Evolutionary conservation across 2,888 invertebrate species (phyloP).

Genomic region (Spisula subtruncata): DNA sequence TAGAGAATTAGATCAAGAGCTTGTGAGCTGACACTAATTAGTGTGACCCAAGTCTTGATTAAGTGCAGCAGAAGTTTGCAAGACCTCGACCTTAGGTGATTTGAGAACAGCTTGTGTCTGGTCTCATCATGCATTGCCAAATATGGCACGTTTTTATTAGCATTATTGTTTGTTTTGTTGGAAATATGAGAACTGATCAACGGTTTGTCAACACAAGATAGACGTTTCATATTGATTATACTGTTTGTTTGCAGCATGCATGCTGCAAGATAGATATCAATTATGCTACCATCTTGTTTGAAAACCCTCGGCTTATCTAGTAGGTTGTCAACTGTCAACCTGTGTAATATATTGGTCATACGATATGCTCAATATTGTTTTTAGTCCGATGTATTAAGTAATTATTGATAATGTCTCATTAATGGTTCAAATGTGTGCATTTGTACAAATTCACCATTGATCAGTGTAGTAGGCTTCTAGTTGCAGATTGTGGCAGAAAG

Average conservation of each 20-base stretch:
- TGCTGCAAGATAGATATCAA: not conserved
- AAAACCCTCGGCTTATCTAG: not conserved
- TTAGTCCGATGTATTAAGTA: not conserved
- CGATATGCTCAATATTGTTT: slow-evolving; percentile 5
- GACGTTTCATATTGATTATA: slow-evolving; percentile 13
- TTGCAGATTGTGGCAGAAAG: not conserved
- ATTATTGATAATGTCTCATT: not conserved
- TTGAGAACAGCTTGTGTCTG: no score
- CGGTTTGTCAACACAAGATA: not conserved
- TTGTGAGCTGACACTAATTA: not conserved
- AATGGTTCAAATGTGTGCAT: not conserved
- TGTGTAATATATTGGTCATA: not conserved
- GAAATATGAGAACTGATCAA: not conserved
- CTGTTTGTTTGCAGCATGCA: not conserved
- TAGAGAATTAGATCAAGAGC: not conserved
- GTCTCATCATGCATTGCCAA: no score
- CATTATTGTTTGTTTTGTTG: not conserved
- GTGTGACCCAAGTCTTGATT: not conserved
- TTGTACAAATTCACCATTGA: not conserved
- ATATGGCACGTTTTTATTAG: no score
- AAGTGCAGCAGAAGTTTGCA: not conserved
- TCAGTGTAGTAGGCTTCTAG: not conserved
- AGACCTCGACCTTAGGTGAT: not conserved
- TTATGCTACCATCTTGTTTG: not conserved
- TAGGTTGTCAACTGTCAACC: not conserved